These are phyloP conservation scores for Onychomys torridus DNA, from an alignment of 2,797 vertebrate genomes.

Conservation along the genomic window DNA sequence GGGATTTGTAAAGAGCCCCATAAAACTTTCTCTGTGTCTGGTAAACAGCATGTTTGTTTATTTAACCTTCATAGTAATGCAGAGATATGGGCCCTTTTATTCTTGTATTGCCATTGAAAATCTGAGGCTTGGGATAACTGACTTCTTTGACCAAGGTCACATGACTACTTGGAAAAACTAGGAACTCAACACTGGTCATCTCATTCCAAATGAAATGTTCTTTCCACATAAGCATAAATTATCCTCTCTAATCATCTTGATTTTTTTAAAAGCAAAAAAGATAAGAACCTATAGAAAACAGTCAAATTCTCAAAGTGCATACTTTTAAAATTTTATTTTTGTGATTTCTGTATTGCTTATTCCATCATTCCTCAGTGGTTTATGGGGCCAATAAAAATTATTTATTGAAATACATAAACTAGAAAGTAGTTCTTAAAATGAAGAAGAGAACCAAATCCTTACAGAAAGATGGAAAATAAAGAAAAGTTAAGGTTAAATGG, in stretches of 20 bases:
- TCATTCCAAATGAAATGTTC: not conserved
- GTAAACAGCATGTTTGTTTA: not conserved
- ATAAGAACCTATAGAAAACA: not conserved
- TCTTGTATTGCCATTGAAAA: not conserved
- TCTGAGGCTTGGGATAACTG: not conserved
- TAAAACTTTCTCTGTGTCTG: not conserved
- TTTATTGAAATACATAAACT: not conserved
- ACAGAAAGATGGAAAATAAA: not conserved
- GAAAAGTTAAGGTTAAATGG: not conserved
- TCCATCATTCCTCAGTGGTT: not conserved
- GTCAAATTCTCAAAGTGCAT: not conserved
- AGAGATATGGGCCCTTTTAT: not conserved
- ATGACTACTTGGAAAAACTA: not conserved
- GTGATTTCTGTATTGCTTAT: not conserved
- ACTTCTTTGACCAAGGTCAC: not conserved
- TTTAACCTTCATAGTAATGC: not conserved
- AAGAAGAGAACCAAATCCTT: not conserved
- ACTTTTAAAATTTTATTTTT: not conserved
- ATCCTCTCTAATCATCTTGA: not conserved
- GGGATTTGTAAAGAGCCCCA: not conserved
- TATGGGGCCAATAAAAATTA: not conserved
- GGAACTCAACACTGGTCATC: not conserved
- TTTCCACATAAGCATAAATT: not conserved
- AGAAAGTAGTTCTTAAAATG: not conserved
- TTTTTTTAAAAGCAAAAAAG: not conserved